Evolutionary conservation across 2,113 vertebrate species (phyloP).

Genomic region (Pleuronectes platessa): DNA sequence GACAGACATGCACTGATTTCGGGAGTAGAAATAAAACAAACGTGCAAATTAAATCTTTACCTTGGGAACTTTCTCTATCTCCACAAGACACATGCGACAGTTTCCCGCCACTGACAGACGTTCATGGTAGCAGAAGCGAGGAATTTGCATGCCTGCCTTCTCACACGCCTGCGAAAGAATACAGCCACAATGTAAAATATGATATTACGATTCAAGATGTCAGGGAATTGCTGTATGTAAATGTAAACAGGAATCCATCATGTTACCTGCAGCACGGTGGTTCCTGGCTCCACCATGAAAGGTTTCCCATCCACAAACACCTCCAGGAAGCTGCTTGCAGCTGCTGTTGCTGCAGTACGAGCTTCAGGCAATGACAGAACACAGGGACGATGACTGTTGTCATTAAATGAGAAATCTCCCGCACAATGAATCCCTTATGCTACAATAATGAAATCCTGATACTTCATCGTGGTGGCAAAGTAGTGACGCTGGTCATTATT

Average conservation of each 20-base stretch:
- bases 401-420: neutral
- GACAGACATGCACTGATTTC: neutral
- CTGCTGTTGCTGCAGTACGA: conserved; percentile 80
- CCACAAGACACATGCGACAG: conserved; percentile 97
- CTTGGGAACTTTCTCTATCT: conserved; percentile 96
- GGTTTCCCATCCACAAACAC: conserved; percentile 93
- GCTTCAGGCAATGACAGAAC: conserved; percentile 70
- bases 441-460: neutral
- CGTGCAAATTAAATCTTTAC: conserved; percentile 71
- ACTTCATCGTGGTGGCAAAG: neutral
- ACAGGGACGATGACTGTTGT: neutral
- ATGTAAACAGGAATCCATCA: neutral
- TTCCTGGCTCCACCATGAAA: conserved; percentile 91
- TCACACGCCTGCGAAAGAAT: conserved; percentile 87
- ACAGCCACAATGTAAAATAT: conserved; percentile 8
- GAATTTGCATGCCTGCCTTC: conserved; percentile 94
- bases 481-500: neutral
- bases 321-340: conserved; percentile 89
- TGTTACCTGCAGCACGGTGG: conserved; percentile 93
- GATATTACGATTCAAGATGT: neutral
- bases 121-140: conserved; percentile 96
- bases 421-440: neutral
- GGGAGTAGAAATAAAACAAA: neutral
- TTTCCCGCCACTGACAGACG: conserved; percentile 95
- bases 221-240: neutral